Conservation (phyloP, 1,140 invertebrate genomes). For the Panulirus ornatus region DNA sequence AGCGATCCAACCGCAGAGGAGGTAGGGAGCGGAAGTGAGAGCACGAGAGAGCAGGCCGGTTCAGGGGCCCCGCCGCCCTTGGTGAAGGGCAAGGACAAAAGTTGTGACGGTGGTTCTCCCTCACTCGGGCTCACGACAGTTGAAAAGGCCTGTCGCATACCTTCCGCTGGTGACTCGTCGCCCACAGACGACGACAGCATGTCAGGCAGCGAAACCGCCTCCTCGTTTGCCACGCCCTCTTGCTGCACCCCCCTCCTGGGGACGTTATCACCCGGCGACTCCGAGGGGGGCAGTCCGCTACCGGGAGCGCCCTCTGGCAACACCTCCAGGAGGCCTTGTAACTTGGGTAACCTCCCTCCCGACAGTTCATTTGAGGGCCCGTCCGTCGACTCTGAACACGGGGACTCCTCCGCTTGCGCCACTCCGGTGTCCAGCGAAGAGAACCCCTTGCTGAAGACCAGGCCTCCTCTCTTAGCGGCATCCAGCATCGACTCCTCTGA, state of each 20-base stretch:
- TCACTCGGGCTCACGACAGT: neutral
- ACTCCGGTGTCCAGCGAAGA: neutral
- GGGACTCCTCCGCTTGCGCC: constrained; percentile 20
- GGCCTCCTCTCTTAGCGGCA: neutral
- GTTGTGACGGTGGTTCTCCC: constrained; percentile 36
- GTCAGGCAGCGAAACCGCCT: neutral
- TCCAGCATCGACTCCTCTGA: constrained; percentile 13
- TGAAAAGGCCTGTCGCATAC: neutral
- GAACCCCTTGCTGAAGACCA: neutral
- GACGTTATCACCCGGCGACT: neutral
- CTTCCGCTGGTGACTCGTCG: constrained; percentile 2
- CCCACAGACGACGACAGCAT: neutral
- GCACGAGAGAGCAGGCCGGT: constrained; percentile 48
- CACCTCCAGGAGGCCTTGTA: no score
- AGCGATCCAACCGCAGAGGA: constrained; percentile 21
- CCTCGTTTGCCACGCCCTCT: neutral
- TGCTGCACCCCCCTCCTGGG: neutral
- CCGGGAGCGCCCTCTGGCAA: neutral
- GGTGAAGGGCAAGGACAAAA: constrained; percentile 37
- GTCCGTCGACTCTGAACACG: neutral
- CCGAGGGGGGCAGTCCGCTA: neutral
- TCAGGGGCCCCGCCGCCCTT: constrained; percentile 44
- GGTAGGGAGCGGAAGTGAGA: constrained; percentile 37
- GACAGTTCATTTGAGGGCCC: constrained; percentile 2
- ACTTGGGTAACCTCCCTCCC: no score